Evolutionary conservation across 2,113 vertebrate species (phyloP), one percentile per base, ranked within the genome.

Genomic region (Salvelinus fontinalis): DNA sequence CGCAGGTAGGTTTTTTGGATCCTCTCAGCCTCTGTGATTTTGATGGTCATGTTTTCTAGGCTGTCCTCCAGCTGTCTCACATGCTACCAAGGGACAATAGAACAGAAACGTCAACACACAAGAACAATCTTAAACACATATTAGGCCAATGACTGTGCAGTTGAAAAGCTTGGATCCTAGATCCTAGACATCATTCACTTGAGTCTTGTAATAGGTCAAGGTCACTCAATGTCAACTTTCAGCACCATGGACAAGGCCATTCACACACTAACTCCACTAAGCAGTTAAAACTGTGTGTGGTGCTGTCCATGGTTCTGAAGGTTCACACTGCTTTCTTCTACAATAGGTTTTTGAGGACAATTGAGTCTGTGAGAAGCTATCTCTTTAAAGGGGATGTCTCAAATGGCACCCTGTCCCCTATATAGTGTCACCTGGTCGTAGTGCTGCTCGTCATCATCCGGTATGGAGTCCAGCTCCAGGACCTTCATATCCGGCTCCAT

Each of bases 11-110:
- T 70, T 54, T 54, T 54, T 54, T 54, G 14, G 4, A 54, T 54
- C 51, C 62, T 75, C 59, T 65, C 51, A 8, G 22, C 44, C n/a
- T 78, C 69, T 34, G 73, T 69, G 44, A 80, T 75, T 54, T 54
- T 75, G 31, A 78, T 49, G 24, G 18, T 62, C 24, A 73, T 70
- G 39, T 54, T 54, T 12, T 73, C 57, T 39, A 67, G 6, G 3
- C 57, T 69, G n/a, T 83, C 73, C 48, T 80, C 62, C 70, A 81
- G 66, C 59, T 62, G 14, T 62, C 59, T 54, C 16, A 54, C 59
- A 22, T n/a, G 16, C 59, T 62, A n/a, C n/a, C 59, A n/a, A 24
- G n/a, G 59, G 34, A 7, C 6, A 34, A 34, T 7, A n/a, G 22
- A 1, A 62, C 59, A 62, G 3, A 54, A 54, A 62, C 2, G 59